Evolutionary conservation across 2,113 vertebrate genomes (phyloP).

Genomic region (Paradisaea rubra): DNA sequence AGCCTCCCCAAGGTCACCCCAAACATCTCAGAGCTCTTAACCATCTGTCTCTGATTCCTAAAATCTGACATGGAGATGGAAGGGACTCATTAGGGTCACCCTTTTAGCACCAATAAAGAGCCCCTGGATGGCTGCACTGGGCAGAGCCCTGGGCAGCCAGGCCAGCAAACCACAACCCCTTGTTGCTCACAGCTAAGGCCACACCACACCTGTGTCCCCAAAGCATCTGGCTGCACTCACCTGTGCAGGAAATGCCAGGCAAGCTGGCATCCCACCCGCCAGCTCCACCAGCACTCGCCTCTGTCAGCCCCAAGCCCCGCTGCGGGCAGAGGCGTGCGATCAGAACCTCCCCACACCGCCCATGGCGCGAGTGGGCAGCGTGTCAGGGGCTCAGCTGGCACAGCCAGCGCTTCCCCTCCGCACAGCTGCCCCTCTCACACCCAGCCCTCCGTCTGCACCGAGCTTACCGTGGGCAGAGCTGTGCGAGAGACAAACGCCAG

Average conservation of each 20-base stretch:
- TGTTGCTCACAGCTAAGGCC: not conserved
- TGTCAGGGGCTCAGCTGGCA: not conserved
- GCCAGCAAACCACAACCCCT: not conserved
- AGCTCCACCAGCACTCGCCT: not conserved
- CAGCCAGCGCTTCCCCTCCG: not conserved
- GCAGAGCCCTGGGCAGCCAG: not conserved
- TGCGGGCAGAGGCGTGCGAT: not conserved
- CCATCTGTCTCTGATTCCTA: not conserved
- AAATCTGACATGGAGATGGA: not conserved
- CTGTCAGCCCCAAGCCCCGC: not conserved
- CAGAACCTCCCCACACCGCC: not conserved
- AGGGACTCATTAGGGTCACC: not conserved
- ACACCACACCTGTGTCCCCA: not conserved
- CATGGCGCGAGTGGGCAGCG: accelerated
- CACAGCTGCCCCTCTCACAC: not conserved
- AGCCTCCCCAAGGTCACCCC: constrained; percentile 35
- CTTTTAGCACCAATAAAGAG: not conserved
- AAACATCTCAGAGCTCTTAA: not conserved
- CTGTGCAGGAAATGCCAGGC: accelerated
- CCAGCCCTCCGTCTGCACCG: not conserved
- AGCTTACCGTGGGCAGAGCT: not conserved
- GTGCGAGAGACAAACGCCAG: not conserved
- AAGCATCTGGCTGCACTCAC: accelerated
- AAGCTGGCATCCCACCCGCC: accelerated
- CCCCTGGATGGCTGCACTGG: not conserved